These are phyloP conservation scores for Eutrigla gurnardus DNA, from an alignment of 2,797 vertebrate genomes.

Conservation along the genomic window DNA sequence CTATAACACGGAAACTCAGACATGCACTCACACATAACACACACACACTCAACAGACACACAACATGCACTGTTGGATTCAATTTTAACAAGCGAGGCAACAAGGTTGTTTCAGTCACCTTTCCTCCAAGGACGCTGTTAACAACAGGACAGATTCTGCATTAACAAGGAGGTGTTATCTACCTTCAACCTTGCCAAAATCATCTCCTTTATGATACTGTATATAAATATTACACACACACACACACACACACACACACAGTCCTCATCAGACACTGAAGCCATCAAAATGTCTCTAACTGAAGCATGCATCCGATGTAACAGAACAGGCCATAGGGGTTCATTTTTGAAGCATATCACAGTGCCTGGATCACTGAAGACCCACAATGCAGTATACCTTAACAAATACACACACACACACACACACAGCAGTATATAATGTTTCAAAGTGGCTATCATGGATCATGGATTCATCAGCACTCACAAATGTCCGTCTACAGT, in stretches of 20 bases:
- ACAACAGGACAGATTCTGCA: conserved; percentile 46
- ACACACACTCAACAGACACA: conserved; percentile 19
- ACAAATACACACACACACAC: neutral
- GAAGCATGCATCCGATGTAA: conserved; percentile 6
- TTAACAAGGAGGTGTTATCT: conserved; percentile 49
- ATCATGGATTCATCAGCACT: conserved; percentile 34
- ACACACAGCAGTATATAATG: conserved; percentile 28
- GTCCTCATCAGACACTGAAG: conserved; percentile 25
- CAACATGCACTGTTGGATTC: conserved; percentile 28
- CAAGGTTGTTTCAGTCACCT: conserved; percentile 43
- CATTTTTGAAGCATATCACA: conserved; percentile 9
- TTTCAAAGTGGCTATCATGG: conserved; percentile 43
- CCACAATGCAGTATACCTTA: neutral
- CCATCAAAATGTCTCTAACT: conserved; percentile 22
- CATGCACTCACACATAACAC: conserved; percentile 7
- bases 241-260: conserved; percentile 22
- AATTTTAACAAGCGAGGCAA: conserved; percentile 50
- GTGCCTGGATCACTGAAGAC: neutral
- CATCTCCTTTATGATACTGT: conserved; percentile 16
- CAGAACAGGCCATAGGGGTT: conserved; percentile 2
- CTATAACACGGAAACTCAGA: neutral
- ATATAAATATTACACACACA: neutral
- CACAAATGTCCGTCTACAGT: conserved; percentile 15
- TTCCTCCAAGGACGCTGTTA: conserved; percentile 43
- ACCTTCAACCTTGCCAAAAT: conserved; percentile 26